These are phyloP conservation scores for Coronaproctus castanopsis DNA, from an alignment of 2,888 invertebrate genomes.

Conservation along the genomic window DNA sequence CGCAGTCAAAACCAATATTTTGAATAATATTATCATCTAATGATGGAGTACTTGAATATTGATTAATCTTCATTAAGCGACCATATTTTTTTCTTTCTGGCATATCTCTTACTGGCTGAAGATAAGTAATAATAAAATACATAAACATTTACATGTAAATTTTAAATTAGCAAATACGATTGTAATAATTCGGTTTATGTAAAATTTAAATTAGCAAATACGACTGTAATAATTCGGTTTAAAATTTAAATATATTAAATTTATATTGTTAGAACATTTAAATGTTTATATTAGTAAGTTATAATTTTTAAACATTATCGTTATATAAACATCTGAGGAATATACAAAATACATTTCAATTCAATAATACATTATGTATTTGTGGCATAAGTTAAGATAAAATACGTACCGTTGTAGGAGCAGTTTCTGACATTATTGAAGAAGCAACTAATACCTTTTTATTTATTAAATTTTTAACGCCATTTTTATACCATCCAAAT, in stretches of 20 bases:
- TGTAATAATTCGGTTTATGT: neutral
- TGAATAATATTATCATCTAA: slow-evolving; percentile 11
- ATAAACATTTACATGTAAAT: neutral
- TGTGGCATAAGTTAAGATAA: too few relatives aligned
- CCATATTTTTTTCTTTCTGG: slow-evolving; percentile 11
- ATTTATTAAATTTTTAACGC: slow-evolving; percentile 4
- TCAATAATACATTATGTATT: too few relatives aligned
- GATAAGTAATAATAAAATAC: too few relatives aligned
- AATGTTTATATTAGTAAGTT: too few relatives aligned
- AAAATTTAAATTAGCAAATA: neutral
- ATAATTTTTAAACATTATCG: too few relatives aligned
- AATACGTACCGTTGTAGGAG: slow-evolving; percentile 10
- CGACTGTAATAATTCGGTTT: too few relatives aligned
- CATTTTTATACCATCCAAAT: slow-evolving; percentile 9
- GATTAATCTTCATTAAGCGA: slow-evolving; percentile 10
- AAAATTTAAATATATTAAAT: too few relatives aligned
- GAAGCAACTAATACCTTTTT: slow-evolving; percentile 5
- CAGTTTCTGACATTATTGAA: slow-evolving; percentile 11
- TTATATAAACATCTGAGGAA: too few relatives aligned
- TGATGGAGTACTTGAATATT: slow-evolving; percentile 13
- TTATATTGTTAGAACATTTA: too few relatives aligned
- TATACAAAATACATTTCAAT: too few relatives aligned
- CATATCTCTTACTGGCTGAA: slow-evolving; percentile 12
- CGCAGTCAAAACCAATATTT: slow-evolving; percentile 11
- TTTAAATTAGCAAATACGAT: neutral